Conservation (phyloP, 2,797 vertebrate genomes). For the Muraenolepis orangiensis region DNA sequence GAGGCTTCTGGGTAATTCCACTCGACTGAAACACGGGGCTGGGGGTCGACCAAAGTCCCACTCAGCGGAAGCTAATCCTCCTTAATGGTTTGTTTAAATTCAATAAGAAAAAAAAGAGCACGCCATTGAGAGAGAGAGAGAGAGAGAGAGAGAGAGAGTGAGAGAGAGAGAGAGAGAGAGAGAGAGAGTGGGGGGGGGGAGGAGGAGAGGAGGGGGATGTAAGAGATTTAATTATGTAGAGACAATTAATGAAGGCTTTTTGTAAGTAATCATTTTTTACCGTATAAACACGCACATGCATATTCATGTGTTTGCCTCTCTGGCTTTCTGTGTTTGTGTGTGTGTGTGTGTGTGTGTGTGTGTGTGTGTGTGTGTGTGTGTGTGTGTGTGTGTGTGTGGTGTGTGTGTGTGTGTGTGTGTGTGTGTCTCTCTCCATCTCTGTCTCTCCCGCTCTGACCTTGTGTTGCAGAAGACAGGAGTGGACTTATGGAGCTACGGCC, state of each 20-base stretch:
- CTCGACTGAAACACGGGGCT: constrained; percentile 71
- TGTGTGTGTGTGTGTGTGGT: too few relatives aligned
- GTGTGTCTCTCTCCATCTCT: not conserved
- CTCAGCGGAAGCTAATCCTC: constrained; percentile 74
- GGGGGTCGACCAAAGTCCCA: constrained; percentile 66
- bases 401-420: too few relatives aligned
- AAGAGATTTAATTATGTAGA: constrained; percentile 68
- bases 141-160: too few relatives aligned
- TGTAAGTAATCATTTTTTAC: constrained; percentile 69
- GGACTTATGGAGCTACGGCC: not conserved
- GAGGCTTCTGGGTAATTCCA: constrained; percentile 64
- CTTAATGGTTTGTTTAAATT: constrained; percentile 80
- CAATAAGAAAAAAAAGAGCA: constrained; percentile 66
- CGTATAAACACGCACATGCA: constrained; percentile 70
- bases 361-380: too few relatives aligned
- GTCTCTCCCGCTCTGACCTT: not conserved
- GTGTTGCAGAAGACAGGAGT: too few relatives aligned
- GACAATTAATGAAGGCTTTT: constrained; percentile 72
- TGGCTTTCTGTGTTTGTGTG: too few relatives aligned
- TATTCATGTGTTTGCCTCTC: constrained; percentile 26
- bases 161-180: too few relatives aligned
- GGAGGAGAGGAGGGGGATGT: too few relatives aligned
- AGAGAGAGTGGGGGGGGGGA: not conserved
- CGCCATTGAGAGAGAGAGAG: too few relatives aligned
- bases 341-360: too few relatives aligned